Conservation (phyloP, 2,797 vertebrate species). For the Betta splendens region DNA sequence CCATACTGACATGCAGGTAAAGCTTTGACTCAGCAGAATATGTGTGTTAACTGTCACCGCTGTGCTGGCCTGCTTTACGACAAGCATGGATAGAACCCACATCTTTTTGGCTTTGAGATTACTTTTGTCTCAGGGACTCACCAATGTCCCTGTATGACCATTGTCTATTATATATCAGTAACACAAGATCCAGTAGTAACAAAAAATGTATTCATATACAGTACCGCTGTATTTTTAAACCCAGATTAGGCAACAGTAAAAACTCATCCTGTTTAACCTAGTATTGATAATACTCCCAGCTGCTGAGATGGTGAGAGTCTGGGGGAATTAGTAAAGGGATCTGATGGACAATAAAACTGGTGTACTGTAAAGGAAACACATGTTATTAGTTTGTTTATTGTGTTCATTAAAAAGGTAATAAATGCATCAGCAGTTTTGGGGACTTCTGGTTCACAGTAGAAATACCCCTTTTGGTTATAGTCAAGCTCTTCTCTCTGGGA, state of each 20-base stretch:
- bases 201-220: no score
- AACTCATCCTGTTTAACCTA: no score
- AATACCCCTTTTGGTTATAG: slow-evolving; percentile 15
- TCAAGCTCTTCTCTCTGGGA: slow-evolving; percentile 3
- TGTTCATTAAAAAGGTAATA: slow-evolving; percentile 4
- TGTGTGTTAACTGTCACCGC: slow-evolving; percentile 29
- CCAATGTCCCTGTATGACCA: no score
- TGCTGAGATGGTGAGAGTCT: no score
- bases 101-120: not conserved
- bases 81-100: slow-evolving; percentile 23
- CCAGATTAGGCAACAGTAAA: no score
- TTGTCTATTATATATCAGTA: no score
- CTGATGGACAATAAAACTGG: not conserved
- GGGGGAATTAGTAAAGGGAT: no score
- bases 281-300: no score
- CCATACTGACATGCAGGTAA: slow-evolving; percentile 31
- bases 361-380: no score
- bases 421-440: not conserved
- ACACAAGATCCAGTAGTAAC: no score
- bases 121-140: slow-evolving; percentile 4
- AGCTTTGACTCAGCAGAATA: slow-evolving; percentile 46
- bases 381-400: no score
- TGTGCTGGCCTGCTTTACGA: slow-evolving; percentile 22
- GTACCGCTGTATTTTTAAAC: no score
- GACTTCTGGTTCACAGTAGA: slow-evolving; percentile 18